Percentiles rank a stretch among this genome's conserved stretches.
Evolutionary conservation across 2,797 vertebrate genomes (phyloP).

Genomic region (Bovichtus variegatus): DNA sequence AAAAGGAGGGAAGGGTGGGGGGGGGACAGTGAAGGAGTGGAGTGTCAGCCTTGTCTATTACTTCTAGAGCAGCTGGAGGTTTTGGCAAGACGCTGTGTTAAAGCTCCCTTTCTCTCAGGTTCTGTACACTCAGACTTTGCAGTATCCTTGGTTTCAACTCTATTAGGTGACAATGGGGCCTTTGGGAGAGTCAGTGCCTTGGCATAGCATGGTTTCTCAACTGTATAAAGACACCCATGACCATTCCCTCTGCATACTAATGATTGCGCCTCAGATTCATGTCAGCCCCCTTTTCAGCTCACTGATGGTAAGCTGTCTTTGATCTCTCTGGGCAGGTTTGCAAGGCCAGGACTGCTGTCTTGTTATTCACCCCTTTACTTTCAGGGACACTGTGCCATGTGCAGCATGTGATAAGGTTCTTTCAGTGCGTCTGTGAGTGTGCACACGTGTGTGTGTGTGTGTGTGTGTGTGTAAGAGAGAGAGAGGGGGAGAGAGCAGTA

Average conservation of each 20-base stretch:
- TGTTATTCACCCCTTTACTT: conserved; percentile 36
- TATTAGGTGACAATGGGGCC: conserved; percentile 79
- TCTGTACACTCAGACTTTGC: conserved; percentile 62
- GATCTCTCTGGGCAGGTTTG: conserved; percentile 67
- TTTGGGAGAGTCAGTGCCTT: conserved; percentile 73
- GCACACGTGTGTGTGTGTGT: conserved; percentile 16
- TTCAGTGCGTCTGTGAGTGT: conserved; percentile 26
- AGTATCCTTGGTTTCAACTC: conserved; percentile 80
- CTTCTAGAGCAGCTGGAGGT: conserved; percentile 72
- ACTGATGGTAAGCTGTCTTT: conserved; percentile 62
- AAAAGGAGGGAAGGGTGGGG: background rate
- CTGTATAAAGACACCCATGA: conserved; percentile 73
- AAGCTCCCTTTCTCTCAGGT: conserved; percentile 53
- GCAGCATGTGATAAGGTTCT: conserved; percentile 38
- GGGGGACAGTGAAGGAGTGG: conserved; percentile 24
- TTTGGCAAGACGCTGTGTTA: conserved; percentile 66
- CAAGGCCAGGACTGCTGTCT: conserved; percentile 43
- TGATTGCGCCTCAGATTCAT: conserved; percentile 67
- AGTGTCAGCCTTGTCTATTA: conserved; percentile 51
- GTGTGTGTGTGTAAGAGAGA: background rate
- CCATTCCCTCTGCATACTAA: conserved; percentile 81
- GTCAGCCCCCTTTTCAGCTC: conserved; percentile 55
- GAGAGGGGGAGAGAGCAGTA: background rate
- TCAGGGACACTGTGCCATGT: conserved; percentile 50
- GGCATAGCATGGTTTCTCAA: conserved; percentile 65